phyloP scores from a whole-genome alignment of 30 jellyfish, hydroid and myxozoan genomes.

The Nemopilema nomurai region DNA sequence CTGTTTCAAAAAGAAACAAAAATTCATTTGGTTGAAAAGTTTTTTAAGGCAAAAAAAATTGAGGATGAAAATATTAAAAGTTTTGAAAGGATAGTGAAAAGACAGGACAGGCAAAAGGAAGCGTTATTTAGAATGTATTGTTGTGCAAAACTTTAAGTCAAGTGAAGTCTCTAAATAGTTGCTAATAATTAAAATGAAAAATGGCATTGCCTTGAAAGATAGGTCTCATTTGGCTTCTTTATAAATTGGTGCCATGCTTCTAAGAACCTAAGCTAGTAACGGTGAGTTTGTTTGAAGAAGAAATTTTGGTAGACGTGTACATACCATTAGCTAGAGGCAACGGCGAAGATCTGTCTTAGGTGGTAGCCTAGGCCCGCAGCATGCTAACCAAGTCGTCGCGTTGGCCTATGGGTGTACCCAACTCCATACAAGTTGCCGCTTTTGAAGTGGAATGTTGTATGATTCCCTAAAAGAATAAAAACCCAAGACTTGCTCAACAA shows the following conservation, averaged over 20 bases:
- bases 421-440: not conserved
- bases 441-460: constrained; percentile 24
- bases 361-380: not conserved
- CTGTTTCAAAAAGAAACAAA: not conserved
- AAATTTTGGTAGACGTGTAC: not conserved
- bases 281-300: not conserved
- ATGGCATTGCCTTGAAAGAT: too few relatives aligned
- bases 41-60: too few relatives aligned
- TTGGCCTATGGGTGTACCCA: not conserved
- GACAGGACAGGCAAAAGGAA: too few relatives aligned
- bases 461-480: constrained; percentile 23
- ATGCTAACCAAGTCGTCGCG: not conserved
- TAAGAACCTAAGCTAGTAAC: not conserved
- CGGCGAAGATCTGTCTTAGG: not conserved
- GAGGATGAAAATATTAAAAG: too few relatives aligned
- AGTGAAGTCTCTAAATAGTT: too few relatives aligned
- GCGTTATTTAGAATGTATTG: too few relatives aligned
- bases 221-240: too few relatives aligned
- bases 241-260: not conserved
- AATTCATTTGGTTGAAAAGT: not conserved
- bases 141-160: too few relatives aligned
- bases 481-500: constrained; percentile 34
- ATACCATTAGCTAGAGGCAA: not conserved
- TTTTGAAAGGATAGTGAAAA: too few relatives aligned
- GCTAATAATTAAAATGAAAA: too few relatives aligned